phyloP scores from a whole-genome alignment of 2,888 invertebrate species.

The Flexamia atlantica region DNA sequence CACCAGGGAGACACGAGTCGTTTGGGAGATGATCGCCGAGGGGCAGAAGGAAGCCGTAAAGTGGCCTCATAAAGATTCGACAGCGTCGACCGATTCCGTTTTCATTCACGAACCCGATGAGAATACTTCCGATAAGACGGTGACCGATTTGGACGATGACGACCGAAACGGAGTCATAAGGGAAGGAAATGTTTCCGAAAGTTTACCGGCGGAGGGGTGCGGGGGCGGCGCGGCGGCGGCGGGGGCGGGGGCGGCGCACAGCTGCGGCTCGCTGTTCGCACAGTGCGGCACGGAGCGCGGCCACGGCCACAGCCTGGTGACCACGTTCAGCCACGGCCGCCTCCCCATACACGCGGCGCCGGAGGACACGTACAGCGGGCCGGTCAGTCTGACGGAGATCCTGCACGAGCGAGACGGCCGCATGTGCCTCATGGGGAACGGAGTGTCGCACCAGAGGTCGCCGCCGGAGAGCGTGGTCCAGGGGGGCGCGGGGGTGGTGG shows the following conservation, averaged over 20 bases:
- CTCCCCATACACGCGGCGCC: not conserved
- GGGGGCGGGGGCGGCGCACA: constrained; percentile 30
- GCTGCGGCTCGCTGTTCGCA: constrained; percentile 56
- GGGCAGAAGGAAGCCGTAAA: constrained; percentile 7
- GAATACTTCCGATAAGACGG: not conserved
- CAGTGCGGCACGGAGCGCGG: constrained; percentile 44
- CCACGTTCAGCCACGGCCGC: constrained; percentile 52
- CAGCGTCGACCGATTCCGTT: constrained; percentile 17
- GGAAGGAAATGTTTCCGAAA: constrained; percentile 17
- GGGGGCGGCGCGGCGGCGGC: not conserved
- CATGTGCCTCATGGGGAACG: constrained; percentile 61
- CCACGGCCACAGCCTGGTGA: constrained; percentile 39
- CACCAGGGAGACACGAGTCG: constrained; percentile 37
- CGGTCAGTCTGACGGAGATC: constrained; percentile 63
- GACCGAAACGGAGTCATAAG: not conserved
- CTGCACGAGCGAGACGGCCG: constrained; percentile 57
- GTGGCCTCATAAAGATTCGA: constrained; percentile 24
- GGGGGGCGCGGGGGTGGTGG: constrained; percentile 26
- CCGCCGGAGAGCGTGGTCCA: not conserved
- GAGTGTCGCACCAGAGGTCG: constrained; percentile 48
- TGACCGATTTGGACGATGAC: constrained; percentile 39
- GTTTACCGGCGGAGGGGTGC: not conserved
- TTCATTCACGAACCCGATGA: constrained; percentile 16
- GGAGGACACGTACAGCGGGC: constrained; percentile 56
- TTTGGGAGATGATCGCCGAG: constrained; percentile 57